Evolutionary conservation across 1,140 invertebrate species (phyloP), one percentile per base, ranked within the genome.

Genomic region (Panagrolaimus sp.): DNA sequence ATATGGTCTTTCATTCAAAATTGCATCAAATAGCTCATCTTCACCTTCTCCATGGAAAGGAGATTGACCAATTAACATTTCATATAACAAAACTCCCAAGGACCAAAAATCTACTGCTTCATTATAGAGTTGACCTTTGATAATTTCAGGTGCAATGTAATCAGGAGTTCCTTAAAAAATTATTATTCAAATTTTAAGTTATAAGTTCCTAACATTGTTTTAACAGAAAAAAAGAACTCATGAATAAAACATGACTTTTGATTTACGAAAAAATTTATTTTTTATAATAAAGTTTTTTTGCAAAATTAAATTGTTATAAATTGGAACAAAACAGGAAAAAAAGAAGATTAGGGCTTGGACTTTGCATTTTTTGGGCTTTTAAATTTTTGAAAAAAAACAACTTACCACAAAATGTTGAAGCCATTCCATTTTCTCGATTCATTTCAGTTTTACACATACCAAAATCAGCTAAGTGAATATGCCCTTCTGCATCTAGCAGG

Each of bases 31-130:
- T 4, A 99, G 87, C 85, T 98, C 95, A 84, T 99, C 95, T 86
- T 98, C 96, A 85, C 97, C 97, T 83, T 98, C 96, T 6, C 95
- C 96, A 86, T 98, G 96, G 86, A 98, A 99, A 1, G 96, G 96
- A 65, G 96, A 95, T 84, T 98, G 96, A 8, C 94, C 83, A 32
- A 84, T 82, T 10, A 83, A 65, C 58, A 82, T 82, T 72, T 82
- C 80, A 63, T 82, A 82, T 76, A 82, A 76, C 28, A 76, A 64
- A 43, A 77, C 70, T 1, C 73, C 70, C n/a, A 62, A 71, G 12
- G 24, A 28, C 94, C 94, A 96, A 86, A 88, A 88, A 86, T 99
- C 96, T 46, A 99, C 96, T 69, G 92, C 94, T 17, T 93, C 90
- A 43, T 95, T 94, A 84, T 99, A 98, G 75, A 96, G 91, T 73